Evolutionary conservation across 2,797 vertebrate species (phyloP), one percentile per base, ranked within the genome.

Genomic region (Sphenodon punctatus): DNA sequence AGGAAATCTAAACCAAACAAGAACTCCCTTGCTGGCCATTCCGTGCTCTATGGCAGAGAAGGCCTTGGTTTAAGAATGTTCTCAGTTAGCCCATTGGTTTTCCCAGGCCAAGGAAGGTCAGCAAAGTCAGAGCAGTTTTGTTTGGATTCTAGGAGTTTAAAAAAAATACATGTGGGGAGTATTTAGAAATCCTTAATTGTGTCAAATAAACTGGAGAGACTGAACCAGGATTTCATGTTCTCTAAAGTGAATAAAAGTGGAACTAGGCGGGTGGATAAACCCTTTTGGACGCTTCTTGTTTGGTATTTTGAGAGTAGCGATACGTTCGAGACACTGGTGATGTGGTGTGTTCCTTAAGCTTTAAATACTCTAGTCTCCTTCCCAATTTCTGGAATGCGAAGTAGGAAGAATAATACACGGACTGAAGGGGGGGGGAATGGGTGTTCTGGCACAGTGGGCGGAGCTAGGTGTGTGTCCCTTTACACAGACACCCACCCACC

Each of bases 391-490:
- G 67, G 8, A 53, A 10, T 27, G 19, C 7, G 51, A 39, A 68
- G 67, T 84, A 60, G 23, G 78, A 56, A 53, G 65, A 67, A 72
- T 58, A 80, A 42, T 23, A 10, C n/a, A n/a, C n/a, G n/a, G n/a
- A n/a, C n/a, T n/a, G n/a, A n/a, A n/a, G n/a, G n/a, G n/a, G n/a
- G n/a, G n/a, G n/a, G n/a, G n/a, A n/a, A n/a, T n/a, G n/a, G n/a
- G n/a, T n/a, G n/a, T n/a, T n/a, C n/a, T n/a, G n/a, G n/a, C n/a
- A n/a, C n/a, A n/a, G n/a, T n/a, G n/a, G n/a, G n/a, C n/a, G n/a
- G n/a, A n/a, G n/a, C n/a, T n/a, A n/a, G n/a, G n/a, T n/a, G n/a
- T n/a, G n/a, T n/a, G n/a, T n/a, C n/a, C n/a, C n/a, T n/a, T n/a
- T n/a, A n/a, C n/a, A n/a, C n/a, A n/a, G n/a, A n/a, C n/a, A n/a